Evolutionary conservation across 2,888 invertebrate species (phyloP), one percentile per base, ranked within the genome.

Genomic region (Zaprionus bogoriensis): DNA sequence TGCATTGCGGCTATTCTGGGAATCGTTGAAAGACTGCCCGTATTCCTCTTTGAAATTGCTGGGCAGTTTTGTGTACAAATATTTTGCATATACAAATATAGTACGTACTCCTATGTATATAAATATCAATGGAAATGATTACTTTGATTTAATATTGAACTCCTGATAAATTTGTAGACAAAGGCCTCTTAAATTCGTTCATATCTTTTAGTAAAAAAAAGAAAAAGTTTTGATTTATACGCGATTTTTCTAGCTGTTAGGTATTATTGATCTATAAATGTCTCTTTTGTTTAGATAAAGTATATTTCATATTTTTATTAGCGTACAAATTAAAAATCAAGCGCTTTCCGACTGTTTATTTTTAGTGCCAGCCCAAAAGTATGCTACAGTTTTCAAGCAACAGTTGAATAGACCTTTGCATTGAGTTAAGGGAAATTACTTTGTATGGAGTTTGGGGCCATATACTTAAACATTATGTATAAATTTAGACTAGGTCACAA

Each of bases 1-100:
- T 44, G 12, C 45, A 20, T 14, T 10, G 23, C 23, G 17, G 23
- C 42, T 65, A 65, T 54, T 71, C 32, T 71, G 20, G 57, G 67
- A 51, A 42, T 12, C 39, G 69, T 46, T 59, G 48, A 67, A 48
- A 52, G 45, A 48, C 22, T 6, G 38, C 30, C 17, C 10, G 4
- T 14, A 22, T 50, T 10, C 9, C 41, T 39, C 23, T n/a, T 14
- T 1, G 20, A 45, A 63, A 39, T 51, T 44, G 44, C 22, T 67
- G 45, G 36, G 45, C n/a, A 64, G 51, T 38, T 19, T 51, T 32
- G n/a, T 52, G 3, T 32, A 52, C 23, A 32, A 23, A 52, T 12
- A 32, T 10, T 10, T 12, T 10, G 14, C 10, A 30, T 30, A 41
- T 1, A 7, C 9, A n/a, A n/a, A n/a, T 9, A 27, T n/a, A 12